Evolutionary conservation across 2,888 invertebrate species (phyloP).

Genomic region (Drosophila merina): DNA sequence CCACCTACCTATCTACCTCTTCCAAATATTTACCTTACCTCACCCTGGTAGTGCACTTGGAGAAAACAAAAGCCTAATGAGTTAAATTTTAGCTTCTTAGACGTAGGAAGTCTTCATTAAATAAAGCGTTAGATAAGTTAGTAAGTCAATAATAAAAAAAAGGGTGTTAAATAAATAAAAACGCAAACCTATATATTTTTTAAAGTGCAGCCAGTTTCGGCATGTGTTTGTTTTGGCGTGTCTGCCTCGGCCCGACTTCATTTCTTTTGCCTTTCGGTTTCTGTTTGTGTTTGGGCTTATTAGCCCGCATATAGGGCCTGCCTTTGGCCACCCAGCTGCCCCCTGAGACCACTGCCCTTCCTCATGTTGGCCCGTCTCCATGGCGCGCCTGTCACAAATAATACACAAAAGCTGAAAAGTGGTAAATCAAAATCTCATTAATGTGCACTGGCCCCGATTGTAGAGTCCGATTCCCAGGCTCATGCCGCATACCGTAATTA

Average conservation of each 20-base stretch:
- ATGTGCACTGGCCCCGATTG: constrained; percentile 31
- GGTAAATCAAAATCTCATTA: constrained; percentile 76
- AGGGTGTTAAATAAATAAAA: not conserved
- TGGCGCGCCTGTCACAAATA: constrained; percentile 21
- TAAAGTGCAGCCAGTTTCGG: constrained; percentile 33
- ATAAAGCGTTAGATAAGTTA: too few species aligned
- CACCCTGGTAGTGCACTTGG: not conserved
- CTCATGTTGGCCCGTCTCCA: not conserved
- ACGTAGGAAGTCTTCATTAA: not conserved
- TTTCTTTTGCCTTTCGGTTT: constrained; percentile 33
- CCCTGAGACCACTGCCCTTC: too few species aligned
- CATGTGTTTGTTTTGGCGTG: constrained; percentile 66
- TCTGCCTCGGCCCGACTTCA: constrained; percentile 54
- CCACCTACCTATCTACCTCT: constrained; percentile 1
- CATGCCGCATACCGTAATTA: constrained; percentile 56
- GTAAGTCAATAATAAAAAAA: not conserved
- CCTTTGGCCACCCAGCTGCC: not conserved
- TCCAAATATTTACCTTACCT: constrained; percentile 32
- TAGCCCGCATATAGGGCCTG: constrained; percentile 47
- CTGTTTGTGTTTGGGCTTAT: constrained; percentile 65
- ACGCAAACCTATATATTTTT: not conserved
- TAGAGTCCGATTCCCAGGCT: constrained; percentile 23
- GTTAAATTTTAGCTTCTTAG: too few species aligned
- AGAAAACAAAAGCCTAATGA: not conserved
- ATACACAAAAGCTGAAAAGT: constrained; percentile 40